Conservation (phyloP, 53 echinoderm and acorn worm genomes). For the Astropecten irregularis region DNA sequence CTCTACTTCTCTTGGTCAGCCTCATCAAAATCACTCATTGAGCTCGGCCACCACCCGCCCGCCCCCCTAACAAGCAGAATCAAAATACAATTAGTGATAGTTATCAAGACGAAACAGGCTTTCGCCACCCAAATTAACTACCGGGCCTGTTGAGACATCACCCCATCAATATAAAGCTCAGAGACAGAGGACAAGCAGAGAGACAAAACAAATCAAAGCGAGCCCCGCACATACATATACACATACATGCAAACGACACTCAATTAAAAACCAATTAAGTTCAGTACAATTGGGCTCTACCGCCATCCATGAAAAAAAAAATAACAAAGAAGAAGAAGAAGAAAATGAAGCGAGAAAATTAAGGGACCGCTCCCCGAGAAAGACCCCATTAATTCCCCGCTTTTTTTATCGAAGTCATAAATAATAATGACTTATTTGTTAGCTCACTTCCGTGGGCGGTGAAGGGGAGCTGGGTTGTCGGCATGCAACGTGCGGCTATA, state of each 20-base stretch:
- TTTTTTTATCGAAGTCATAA: conserved; percentile 50
- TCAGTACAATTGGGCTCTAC: conserved; percentile 44
- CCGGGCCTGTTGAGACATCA: too few relatives aligned
- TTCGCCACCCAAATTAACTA: conserved; percentile 7
- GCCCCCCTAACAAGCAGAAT: not conserved
- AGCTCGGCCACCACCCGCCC: not conserved
- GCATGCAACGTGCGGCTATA: too few relatives aligned
- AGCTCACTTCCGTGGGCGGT: conserved; percentile 11
- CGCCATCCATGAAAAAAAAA: not conserved
- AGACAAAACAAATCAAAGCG: not conserved
- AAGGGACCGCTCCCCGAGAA: conserved; percentile 5
- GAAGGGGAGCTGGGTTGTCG: not conserved
- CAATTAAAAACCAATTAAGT: conserved; percentile 60
- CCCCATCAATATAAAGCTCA: too few relatives aligned
- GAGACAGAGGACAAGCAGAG: too few relatives aligned
- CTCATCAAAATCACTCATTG: too few relatives aligned
- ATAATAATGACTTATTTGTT: conserved; percentile 55
- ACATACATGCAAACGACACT: conserved; percentile 25
- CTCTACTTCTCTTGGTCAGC: too few relatives aligned
- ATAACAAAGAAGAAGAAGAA: too few relatives aligned
- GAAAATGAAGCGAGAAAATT: conserved; percentile 38
- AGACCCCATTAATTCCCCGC: not conserved
- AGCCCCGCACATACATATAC: not conserved
- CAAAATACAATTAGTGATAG: conserved; percentile 10
- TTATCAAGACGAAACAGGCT: not conserved